Percentiles rank a stretch among this genome's conserved stretches.
Conservation (phyloP, 2,797 vertebrate genomes). For the Micromesistius poutassou region DNA sequence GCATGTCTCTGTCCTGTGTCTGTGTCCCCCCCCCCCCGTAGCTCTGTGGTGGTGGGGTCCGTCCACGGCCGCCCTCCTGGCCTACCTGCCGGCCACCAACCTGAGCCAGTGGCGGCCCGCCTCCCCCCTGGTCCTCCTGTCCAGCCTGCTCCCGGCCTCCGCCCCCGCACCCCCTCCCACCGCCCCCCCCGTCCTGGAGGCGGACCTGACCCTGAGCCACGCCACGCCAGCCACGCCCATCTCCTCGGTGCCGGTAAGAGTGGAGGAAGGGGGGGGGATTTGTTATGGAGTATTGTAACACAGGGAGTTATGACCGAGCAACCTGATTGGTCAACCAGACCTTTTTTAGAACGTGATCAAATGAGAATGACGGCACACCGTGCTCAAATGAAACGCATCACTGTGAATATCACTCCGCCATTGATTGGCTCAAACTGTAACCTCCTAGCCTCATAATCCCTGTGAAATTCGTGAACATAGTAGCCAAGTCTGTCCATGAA, state of each 20-base stretch:
- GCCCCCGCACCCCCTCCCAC: constrained; percentile 40
- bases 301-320: no score
- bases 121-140: constrained; percentile 48
- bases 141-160: constrained; percentile 44
- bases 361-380: background rate
- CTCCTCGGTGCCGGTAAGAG: constrained; percentile 59
- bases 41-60: constrained; percentile 79
- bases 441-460: background rate
- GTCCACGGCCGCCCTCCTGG: constrained; percentile 65
- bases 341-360: no score
- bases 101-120: constrained; percentile 67
- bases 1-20: background rate
- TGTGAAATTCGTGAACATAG: no score
- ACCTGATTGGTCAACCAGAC: background rate
- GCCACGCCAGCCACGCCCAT: constrained; percentile 40
- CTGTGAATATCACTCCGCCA: background rate
- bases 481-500: no score
- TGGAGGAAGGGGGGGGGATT: background rate
- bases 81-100: constrained; percentile 77
- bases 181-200: constrained; percentile 57
- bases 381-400: background rate
- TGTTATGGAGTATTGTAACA: no score
- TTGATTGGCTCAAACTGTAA: background rate
- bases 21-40: constrained; percentile 12
- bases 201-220: constrained; percentile 33